These are phyloP conservation scores for Craterocephalus amniculus DNA, from an alignment of 2,797 vertebrate genomes.

Conservation along the genomic window DNA sequence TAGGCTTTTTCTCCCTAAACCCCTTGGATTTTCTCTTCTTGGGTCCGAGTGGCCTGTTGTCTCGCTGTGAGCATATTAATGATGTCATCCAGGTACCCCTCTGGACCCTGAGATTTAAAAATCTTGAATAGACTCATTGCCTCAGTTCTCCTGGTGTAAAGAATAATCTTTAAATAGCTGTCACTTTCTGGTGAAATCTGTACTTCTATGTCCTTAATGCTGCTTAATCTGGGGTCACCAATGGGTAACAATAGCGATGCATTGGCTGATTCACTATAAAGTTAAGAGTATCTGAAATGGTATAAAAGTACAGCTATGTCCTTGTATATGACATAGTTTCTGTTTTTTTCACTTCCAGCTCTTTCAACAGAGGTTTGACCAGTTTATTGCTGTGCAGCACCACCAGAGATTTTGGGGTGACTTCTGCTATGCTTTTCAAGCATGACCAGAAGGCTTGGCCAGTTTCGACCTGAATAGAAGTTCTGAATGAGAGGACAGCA, in stretches of 20 bases:
- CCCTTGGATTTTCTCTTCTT: slow-evolving; percentile 42
- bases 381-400: slow-evolving; percentile 56
- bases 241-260: slow-evolving; percentile 24
- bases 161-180: slow-evolving; percentile 48
- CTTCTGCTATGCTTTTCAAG: slow-evolving; percentile 68
- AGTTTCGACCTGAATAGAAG: slow-evolving; percentile 66
- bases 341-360: slow-evolving; percentile 4
- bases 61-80: slow-evolving; percentile 52
- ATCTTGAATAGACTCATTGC: slow-evolving; percentile 43
- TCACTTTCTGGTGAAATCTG: slow-evolving; percentile 50
- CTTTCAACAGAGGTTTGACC: slow-evolving; percentile 42
- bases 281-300: slow-evolving; percentile 11
- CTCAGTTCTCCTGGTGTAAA: slow-evolving; percentile 24
- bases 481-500: slow-evolving; percentile 62
- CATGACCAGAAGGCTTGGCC: slow-evolving; percentile 69
- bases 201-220: slow-evolving; percentile 37
- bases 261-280: slow-evolving; percentile 26
- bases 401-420: slow-evolving; percentile 70
- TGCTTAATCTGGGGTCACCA: slow-evolving; percentile 14
- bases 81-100: slow-evolving; percentile 70
- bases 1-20: slow-evolving; percentile 28
- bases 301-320: neutral
- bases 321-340: neutral
- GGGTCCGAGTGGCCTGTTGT: slow-evolving; percentile 47
- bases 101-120: slow-evolving; percentile 47